phyloP scores from a whole-genome alignment of 1,140 invertebrate species.

The Drosophila mauritiana region DNA sequence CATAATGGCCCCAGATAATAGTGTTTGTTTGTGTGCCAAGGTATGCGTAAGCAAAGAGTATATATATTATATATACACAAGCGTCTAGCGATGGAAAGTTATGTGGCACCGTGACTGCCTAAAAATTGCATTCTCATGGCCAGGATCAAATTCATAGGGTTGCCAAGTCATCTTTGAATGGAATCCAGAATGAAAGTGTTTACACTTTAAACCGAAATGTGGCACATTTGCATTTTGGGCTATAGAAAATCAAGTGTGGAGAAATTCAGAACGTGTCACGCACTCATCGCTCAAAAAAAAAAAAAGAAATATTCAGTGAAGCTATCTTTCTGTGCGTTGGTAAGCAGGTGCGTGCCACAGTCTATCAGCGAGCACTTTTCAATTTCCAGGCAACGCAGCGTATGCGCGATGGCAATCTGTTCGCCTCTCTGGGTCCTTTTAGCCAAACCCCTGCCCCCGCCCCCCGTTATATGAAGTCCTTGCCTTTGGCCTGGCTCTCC shows the following conservation, averaged over 20 bases:
- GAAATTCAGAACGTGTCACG: conserved; percentile 5
- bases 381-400: conserved; percentile 60
- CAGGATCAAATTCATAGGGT: too few species aligned
- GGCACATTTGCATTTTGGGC: too few species aligned
- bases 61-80: conserved; percentile 53
- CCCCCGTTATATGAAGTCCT: background rate
- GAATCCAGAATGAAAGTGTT: too few species aligned
- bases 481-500: background rate
- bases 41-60: conserved; percentile 67
- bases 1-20: conserved; percentile 73
- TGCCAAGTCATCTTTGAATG: background rate
- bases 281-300: background rate
- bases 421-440: conserved; percentile 8
- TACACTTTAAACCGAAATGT: too few species aligned
- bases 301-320: background rate
- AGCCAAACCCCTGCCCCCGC: background rate
- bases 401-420: conserved; percentile 76
- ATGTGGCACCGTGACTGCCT: background rate
- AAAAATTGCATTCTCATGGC: background rate
- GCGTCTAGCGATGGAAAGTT: background rate
- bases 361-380: conserved; percentile 49
- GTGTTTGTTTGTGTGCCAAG: conserved; percentile 77
- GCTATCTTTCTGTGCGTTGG: conserved; percentile 7
- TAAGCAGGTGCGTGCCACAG: conserved; percentile 12
- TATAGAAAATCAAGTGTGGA: too few species aligned